These are phyloP conservation scores for Zaprionus inermis DNA, from an alignment of 1,140 invertebrate species.

Conservation along the genomic window DNA sequence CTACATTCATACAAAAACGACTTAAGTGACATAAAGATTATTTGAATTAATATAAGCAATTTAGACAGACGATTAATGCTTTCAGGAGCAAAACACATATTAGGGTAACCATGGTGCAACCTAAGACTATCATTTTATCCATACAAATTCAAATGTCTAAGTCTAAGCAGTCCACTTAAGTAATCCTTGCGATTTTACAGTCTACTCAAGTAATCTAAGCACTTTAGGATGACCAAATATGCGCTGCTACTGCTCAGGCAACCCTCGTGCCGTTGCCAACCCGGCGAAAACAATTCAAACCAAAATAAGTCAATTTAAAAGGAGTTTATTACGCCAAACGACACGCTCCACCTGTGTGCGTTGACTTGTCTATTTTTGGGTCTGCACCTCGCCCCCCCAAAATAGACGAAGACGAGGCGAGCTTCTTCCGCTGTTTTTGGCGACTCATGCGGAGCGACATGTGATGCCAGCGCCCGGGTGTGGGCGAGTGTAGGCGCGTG, in stretches of 20 bases:
- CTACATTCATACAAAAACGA: too few species aligned
- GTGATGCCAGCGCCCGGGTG: slow-evolving; percentile 24
- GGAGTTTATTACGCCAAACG: not conserved
- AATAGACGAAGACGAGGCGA: not conserved
- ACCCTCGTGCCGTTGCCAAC: not conserved
- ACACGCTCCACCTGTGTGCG: not conserved
- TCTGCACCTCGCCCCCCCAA: not conserved
- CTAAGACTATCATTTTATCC: too few species aligned
- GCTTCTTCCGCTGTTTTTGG: not conserved
- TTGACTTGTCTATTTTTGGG: not conserved
- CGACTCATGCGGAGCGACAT: slow-evolving; percentile 19
- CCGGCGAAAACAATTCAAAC: not conserved
- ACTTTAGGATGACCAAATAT: too few species aligned
- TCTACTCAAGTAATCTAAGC: too few species aligned
- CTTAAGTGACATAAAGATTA: too few species aligned
- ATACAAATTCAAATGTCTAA: too few species aligned
- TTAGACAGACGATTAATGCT: too few species aligned
- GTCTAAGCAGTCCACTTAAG: too few species aligned
- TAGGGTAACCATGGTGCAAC: too few species aligned
- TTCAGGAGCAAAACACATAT: too few species aligned
- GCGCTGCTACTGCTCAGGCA: not conserved
- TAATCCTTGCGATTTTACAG: too few species aligned
- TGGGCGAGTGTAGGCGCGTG: slow-evolving; percentile 5
- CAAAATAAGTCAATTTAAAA: not conserved
- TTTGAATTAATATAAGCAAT: too few species aligned